phyloP scores from a whole-genome alignment of 2,888 invertebrate genomes.

The Aphodius sticticus region DNA sequence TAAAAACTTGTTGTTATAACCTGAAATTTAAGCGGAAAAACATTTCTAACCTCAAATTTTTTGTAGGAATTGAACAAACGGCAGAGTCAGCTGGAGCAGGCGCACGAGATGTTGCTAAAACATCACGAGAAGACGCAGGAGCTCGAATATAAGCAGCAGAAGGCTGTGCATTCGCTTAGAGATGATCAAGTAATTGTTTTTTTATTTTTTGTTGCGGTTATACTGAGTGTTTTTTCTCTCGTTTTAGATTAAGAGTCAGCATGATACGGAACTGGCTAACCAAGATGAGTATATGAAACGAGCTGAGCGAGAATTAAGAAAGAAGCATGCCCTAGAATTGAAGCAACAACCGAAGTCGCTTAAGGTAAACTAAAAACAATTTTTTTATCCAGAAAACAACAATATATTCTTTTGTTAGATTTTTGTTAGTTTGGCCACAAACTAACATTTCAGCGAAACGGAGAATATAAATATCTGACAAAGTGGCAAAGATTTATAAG shows the following conservation, averaged over 20 bases:
- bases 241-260: constrained; percentile 76
- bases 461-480: neutral
- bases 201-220: neutral
- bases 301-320: constrained; percentile 91
- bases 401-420: neutral
- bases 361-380: too few relatives aligned
- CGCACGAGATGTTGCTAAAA: constrained; percentile 90
- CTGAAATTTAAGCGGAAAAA: neutral
- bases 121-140: constrained; percentile 98
- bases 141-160: constrained; percentile 93
- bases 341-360: constrained; percentile 99
- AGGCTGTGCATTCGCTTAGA: constrained; percentile 90
- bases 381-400: too few relatives aligned
- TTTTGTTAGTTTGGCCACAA: too few relatives aligned
- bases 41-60: neutral
- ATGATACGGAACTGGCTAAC: constrained; percentile 93
- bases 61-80: constrained; percentile 91
- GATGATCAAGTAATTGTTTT: constrained; percentile 76
- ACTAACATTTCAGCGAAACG: too few relatives aligned
- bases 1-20: constrained; percentile 5
- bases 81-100: constrained; percentile 93
- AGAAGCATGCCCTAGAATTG: constrained; percentile 95
- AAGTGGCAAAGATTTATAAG: too few relatives aligned
- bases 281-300: constrained; percentile 96
- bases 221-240: constrained; percentile 46